Percentiles rank a stretch among this genome's conserved stretches.
These are phyloP conservation scores for Biston betularia DNA, from an alignment of 2,888 invertebrate species.

Conservation along the genomic window DNA sequence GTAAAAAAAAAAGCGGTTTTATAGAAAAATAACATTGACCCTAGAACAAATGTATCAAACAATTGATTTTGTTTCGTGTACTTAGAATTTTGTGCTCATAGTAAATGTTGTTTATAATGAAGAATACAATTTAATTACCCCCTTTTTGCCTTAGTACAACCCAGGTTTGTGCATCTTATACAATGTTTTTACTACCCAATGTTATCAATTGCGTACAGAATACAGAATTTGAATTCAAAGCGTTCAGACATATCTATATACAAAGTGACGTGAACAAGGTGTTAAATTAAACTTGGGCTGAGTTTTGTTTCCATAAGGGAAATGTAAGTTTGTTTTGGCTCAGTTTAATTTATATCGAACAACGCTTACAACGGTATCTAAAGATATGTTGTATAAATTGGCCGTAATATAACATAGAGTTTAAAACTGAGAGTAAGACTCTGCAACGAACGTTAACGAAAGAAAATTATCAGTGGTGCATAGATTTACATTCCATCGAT, in stretches of 20 bases:
- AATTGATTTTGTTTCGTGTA: no score
- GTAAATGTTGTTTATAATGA: no score
- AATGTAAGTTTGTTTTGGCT: conserved; percentile 25
- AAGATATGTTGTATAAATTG: background rate
- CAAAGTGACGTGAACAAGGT: conserved; percentile 24
- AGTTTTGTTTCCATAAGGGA: conserved; percentile 25
- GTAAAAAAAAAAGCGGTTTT: no score
- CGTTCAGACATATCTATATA: background rate
- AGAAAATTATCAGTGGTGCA: background rate
- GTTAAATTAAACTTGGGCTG: conserved; percentile 25
- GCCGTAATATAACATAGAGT: background rate
- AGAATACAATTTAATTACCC: no score
- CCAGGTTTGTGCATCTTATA: background rate
- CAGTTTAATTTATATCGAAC: conserved; percentile 24
- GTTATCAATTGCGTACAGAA: conserved; percentile 7
- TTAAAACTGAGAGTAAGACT: background rate
- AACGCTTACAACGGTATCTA: background rate
- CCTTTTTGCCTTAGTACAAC: no score
- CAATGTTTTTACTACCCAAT: background rate
- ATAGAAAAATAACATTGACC: no score
- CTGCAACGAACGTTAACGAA: no score
- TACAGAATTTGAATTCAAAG: conserved; percentile 6
- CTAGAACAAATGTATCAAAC: no score
- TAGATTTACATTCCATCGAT: conserved; percentile 9
- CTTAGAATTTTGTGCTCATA: no score